phyloP scores from a whole-genome alignment of 2,888 invertebrate species.

The Allolobophora icterica region DNA sequence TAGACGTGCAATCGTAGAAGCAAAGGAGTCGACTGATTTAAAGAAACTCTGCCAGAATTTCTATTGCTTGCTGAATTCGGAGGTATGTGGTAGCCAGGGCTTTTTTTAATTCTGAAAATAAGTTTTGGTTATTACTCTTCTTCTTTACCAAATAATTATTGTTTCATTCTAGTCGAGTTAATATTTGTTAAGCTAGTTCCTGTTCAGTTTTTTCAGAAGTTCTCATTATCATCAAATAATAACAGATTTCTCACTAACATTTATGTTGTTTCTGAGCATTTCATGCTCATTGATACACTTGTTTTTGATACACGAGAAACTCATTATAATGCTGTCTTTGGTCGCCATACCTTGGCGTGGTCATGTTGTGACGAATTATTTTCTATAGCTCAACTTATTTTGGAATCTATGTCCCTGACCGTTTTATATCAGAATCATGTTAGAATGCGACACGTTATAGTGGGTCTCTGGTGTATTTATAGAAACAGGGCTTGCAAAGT shows the following conservation, averaged over 20 bases:
- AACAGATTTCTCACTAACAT: not conserved
- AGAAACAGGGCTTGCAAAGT: not conserved
- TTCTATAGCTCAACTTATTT: not conserved
- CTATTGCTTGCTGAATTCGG: not conserved
- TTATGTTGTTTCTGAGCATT: not conserved
- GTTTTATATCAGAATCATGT: not conserved
- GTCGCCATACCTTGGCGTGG: not conserved
- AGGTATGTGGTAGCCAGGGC: not conserved
- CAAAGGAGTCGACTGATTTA: not conserved
- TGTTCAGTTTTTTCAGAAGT: not conserved
- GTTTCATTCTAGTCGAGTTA: not conserved
- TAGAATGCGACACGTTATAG: not conserved
- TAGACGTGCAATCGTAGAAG: not conserved
- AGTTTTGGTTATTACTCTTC: too few species aligned
- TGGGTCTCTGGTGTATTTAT: not conserved
- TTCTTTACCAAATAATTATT: not conserved
- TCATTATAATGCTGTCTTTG: not conserved
- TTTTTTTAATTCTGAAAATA: not conserved
- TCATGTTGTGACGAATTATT: not conserved
- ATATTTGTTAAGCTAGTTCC: not conserved
- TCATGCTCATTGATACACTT: not conserved
- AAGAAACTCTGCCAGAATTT: not conserved
- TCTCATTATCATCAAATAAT: not conserved
- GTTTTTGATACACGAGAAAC: not conserved
- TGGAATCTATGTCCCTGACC: too few species aligned